Evolutionary conservation across 2,797 vertebrate genomes (phyloP).

Genomic region (Tinamus major): DNA sequence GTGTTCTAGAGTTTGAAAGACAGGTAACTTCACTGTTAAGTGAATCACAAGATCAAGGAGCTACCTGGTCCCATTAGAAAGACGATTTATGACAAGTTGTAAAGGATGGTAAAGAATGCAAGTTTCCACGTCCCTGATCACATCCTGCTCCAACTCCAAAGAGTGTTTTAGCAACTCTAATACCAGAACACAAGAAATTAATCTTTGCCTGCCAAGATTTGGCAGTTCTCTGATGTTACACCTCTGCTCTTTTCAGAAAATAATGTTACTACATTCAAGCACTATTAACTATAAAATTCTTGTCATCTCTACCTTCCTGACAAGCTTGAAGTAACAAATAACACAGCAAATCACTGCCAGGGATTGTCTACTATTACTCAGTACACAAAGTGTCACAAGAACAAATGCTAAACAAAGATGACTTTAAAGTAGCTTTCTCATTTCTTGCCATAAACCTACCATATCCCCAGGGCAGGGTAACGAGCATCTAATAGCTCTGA

Average conservation of each 20-base stretch:
- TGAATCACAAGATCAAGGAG: background rate
- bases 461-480: background rate
- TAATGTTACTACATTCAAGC: background rate
- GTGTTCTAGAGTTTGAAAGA: background rate
- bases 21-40: background rate
- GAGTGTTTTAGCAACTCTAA: background rate
- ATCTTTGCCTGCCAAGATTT: background rate
- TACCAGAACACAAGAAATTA: background rate
- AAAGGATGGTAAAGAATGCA: fast-evolving
- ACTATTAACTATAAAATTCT: background rate
- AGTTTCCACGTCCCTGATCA: background rate
- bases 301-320: background rate
- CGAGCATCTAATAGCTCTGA: background rate
- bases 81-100: background rate
- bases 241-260: background rate
- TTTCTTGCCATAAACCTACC: background rate
- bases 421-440: background rate
- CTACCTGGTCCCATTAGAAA: background rate
- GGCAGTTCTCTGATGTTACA: background rate
- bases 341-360: slow-evolving; percentile 3
- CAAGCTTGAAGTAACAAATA: background rate
- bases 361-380: background rate
- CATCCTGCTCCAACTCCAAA: fast-evolving
- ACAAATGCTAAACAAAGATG: background rate
- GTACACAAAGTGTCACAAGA: background rate